A percentile compares a stretch with the other conserved stretches of the same genome.
Conservation (phyloP, 2,797 vertebrate genomes). For the Sebastes aleutianus region DNA sequence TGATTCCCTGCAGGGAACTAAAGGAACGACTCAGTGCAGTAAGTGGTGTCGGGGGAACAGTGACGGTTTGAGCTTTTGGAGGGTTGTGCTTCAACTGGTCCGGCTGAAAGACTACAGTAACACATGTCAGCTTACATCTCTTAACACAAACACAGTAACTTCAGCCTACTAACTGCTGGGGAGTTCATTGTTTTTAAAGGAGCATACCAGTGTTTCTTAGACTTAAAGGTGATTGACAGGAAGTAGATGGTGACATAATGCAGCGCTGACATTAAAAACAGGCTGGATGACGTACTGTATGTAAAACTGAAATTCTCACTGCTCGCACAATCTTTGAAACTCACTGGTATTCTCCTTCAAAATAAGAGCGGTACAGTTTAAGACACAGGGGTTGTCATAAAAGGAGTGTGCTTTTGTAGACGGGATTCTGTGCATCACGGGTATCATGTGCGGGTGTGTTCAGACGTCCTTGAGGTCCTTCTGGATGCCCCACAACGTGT, state of each 20-base stretch:
- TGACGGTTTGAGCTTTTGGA: neutral
- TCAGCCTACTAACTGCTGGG: neutral
- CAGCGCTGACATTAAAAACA: neutral
- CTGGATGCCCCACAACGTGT: constrained; percentile 95
- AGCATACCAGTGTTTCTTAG: constrained; percentile 1
- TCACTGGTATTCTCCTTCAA: constrained; percentile 27
- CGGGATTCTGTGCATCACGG: constrained; percentile 2
- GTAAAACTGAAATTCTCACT: neutral
- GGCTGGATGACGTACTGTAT: neutral
- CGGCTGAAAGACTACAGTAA: constrained; percentile 1
- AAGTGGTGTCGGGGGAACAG: neutral
- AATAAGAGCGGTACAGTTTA: neutral
- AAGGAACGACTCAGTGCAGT: neutral
- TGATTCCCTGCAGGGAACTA: neutral
- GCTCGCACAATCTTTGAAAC: neutral
- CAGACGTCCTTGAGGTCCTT: constrained; percentile 94
- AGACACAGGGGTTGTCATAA: neutral
- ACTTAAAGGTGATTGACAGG: neutral
- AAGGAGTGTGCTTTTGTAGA: constrained; percentile 11
- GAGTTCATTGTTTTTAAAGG: constrained; percentile 8
- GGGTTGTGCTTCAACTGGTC: constrained; percentile 26
- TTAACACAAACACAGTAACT: constrained; percentile 25
- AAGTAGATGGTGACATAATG: neutral
- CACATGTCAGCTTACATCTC: neutral
- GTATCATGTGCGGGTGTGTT: constrained; percentile 5